Conservation (phyloP, 2,888 invertebrate genomes). For the Zygogramma bicolorata region DNA sequence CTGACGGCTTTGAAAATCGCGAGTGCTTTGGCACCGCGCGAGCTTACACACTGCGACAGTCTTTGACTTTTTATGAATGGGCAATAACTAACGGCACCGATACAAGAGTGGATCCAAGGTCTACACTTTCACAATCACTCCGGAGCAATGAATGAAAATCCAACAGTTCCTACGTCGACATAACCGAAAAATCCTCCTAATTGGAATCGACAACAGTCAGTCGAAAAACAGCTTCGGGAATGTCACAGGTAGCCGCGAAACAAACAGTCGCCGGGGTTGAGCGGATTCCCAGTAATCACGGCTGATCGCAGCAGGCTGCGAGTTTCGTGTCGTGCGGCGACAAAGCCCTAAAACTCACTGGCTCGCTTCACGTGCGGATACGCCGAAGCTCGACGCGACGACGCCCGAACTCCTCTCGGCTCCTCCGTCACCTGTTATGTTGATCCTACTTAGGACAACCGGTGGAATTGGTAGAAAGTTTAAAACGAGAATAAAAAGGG, state of each 20-base stretch:
- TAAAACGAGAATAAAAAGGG: constrained; percentile 30
- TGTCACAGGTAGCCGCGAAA: constrained; percentile 4
- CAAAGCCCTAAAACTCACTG: constrained; percentile 56
- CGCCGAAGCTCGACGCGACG: constrained; percentile 55
- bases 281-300: background rate
- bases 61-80: constrained; percentile 33
- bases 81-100: constrained; percentile 27
- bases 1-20: constrained; percentile 31
- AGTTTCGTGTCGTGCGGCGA: constrained; percentile 28
- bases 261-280: background rate
- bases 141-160: constrained; percentile 26
- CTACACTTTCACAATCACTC: constrained; percentile 28
- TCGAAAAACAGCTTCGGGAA: background rate
- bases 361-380: constrained; percentile 57
- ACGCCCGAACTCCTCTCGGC: constrained; percentile 48
- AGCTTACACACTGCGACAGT: constrained; percentile 15
- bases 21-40: constrained; percentile 22
- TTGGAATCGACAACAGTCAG: background rate
- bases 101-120: constrained; percentile 30
- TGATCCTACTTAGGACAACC: constrained; percentile 46
- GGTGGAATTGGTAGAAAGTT: constrained; percentile 39
- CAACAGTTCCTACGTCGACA: background rate
- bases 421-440: constrained; percentile 59
- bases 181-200: background rate
- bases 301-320: constrained; percentile 4